These are phyloP conservation scores for Urocyon cinereoargenteus DNA, from an alignment of 2,797 vertebrate genomes.

Conservation along the genomic window DNA sequence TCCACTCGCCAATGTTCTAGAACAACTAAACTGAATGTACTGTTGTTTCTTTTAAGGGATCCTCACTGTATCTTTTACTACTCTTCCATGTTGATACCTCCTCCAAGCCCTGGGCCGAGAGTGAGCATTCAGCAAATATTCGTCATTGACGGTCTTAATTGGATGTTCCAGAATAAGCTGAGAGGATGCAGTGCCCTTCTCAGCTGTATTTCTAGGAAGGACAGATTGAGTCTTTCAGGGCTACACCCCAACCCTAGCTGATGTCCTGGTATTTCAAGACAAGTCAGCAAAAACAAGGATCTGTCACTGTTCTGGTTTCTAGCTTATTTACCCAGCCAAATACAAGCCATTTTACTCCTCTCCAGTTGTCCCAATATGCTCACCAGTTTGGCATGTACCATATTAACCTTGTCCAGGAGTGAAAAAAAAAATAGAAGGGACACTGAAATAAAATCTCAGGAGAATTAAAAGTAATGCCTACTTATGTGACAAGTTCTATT, in stretches of 20 bases:
- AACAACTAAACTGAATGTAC: not conserved
- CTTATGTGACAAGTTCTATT: not conserved
- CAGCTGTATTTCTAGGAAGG: not conserved
- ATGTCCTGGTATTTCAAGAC: not conserved
- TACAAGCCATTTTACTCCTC: not conserved
- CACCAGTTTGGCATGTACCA: not conserved
- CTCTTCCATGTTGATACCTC: not conserved
- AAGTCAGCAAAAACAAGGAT: not conserved
- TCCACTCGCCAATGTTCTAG: not conserved
- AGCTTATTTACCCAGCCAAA: not conserved
- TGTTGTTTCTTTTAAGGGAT: not conserved
- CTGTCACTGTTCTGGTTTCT: not conserved
- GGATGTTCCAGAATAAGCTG: not conserved
- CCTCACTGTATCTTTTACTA: not conserved
- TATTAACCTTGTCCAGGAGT: not conserved
- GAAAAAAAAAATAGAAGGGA: not conserved
- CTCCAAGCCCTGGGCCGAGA: not conserved
- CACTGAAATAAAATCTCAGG: not conserved
- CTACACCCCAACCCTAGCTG: not conserved
- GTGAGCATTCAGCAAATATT: not conserved
- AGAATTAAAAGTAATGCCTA: conserved; percentile 4
- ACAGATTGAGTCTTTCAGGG: not conserved
- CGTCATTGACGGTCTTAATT: not conserved
- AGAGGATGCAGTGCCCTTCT: not conserved
- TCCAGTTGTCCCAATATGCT: not conserved